Conservation (phyloP, 2,888 invertebrate genomes). For the Leptopterna dolabrata region DNA sequence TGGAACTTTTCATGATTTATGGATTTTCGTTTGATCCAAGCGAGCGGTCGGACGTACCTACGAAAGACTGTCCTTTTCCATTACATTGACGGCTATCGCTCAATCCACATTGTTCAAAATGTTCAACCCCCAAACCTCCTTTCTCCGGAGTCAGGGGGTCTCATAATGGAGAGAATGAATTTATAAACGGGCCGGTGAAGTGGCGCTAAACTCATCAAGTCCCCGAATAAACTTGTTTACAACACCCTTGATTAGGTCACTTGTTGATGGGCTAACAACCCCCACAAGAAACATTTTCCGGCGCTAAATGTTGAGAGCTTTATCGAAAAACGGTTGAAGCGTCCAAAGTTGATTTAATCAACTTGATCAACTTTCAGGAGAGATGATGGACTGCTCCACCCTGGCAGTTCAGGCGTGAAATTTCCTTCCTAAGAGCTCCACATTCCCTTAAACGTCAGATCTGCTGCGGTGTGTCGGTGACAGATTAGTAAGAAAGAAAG, state of each 20-base stretch:
- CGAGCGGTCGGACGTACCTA: no score
- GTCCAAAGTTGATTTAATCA: background rate
- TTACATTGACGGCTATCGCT: no score
- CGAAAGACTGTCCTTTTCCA: no score
- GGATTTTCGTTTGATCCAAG: no score
- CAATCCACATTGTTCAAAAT: background rate
- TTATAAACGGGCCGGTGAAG: background rate
- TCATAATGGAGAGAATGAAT: background rate
- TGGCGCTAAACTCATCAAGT: background rate
- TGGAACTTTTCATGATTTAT: no score
- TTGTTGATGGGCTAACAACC: background rate
- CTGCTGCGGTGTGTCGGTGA: no score
- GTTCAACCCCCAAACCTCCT: background rate
- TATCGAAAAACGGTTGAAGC: background rate
- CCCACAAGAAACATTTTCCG: background rate
- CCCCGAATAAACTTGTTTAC: background rate
- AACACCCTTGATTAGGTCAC: slow-evolving; percentile 1
- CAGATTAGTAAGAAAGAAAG: no score
- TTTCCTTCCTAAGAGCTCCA: background rate
- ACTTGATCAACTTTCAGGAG: background rate
- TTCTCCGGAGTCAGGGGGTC: no score
- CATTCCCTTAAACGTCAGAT: no score
- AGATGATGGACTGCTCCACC: background rate
- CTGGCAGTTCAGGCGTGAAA: background rate
- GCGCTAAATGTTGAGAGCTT: background rate